Base-by-base conservation (phyloP, 2,797 vertebrate species). In the Acanthiza pusilla region DNA sequence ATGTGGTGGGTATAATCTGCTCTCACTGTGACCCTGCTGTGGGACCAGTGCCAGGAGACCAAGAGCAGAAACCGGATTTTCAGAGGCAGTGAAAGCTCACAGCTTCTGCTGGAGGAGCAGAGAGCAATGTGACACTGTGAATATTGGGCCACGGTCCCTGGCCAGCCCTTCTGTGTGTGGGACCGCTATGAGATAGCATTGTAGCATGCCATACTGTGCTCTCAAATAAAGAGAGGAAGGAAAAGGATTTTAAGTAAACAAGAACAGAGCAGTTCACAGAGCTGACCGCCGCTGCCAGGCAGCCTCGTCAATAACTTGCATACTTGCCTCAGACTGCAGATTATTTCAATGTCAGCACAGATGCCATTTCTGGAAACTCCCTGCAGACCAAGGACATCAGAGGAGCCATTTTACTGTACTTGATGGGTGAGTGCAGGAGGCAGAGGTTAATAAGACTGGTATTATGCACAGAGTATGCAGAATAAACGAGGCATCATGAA, bases 361-460 rank as follows among this genome's bases (percentile, higher is more conserved):
- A 95, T 93, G 94, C 92, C 83, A 29, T 95, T 96, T 96, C 82
- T 95, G 95, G 89, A 95, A 96, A 92, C 88, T 96, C 94, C 94
- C 93, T 71, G 79, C 85, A 93, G 95, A 94, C 92, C 95, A 91
- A 94, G 94, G 94, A 93, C 91, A 84, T 88, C 77, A 72, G 92
- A 96, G 91, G 74, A 95, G 88, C 94, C 88, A 91, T 96, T 96
- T 96, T 88, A 90, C 86, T 76, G 83, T 66, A 70, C 89, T 93
- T 75, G 76, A 86, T 92, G 89, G 95, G 92, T 54, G 53, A 93
- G 82, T 45, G 75, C 76, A 75, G 60, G 82, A 96, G 91, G 89
- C 92, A 95, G 93, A 96, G 94, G 94, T 89, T 95, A 96, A 73
- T 85, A 86, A 86, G 85, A 48, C 54, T 2, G 21, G 60, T 78